phyloP scores from a whole-genome alignment of 2,888 invertebrate species.

The Drosophila kokeensis region DNA sequence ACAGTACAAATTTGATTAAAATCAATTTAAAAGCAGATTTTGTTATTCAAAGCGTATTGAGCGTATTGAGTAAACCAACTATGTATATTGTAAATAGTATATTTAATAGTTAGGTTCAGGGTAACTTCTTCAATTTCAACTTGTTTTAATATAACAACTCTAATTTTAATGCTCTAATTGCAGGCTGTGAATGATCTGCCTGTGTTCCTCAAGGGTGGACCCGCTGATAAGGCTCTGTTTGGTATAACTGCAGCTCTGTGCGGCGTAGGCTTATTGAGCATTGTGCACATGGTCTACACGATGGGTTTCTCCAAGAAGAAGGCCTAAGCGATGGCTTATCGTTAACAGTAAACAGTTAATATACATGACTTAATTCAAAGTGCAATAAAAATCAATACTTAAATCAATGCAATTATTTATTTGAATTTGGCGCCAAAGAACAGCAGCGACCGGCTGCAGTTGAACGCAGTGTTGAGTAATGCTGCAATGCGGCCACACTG shows the following conservation, averaged over 20 bases:
- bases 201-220: conserved; percentile 84
- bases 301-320: conserved; percentile 84
- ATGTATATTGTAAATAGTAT: neutral
- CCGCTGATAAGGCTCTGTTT: conserved; percentile 82
- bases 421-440: conserved; percentile 26
- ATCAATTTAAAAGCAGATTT: no score
- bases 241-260: conserved; percentile 83
- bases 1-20: no score
- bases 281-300: conserved; percentile 79
- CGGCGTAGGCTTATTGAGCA: conserved; percentile 81
- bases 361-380: conserved; percentile 4
- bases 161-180: conserved; percentile 16
- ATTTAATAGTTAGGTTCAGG: neutral
- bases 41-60: no score
- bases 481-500: conserved; percentile 17
- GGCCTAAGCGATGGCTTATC: conserved; percentile 48
- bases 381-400: conserved; percentile 33
- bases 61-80: neutral
- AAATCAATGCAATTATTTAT: conserved; percentile 2
- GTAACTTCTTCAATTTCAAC: neutral
- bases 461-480: conserved; percentile 3
- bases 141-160: neutral
- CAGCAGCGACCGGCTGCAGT: neutral
- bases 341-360: conserved; percentile 1
- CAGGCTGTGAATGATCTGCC: conserved; percentile 83